Conservation (phyloP, 1,140 invertebrate species). For the Pseudachorutes palmiensis region DNA sequence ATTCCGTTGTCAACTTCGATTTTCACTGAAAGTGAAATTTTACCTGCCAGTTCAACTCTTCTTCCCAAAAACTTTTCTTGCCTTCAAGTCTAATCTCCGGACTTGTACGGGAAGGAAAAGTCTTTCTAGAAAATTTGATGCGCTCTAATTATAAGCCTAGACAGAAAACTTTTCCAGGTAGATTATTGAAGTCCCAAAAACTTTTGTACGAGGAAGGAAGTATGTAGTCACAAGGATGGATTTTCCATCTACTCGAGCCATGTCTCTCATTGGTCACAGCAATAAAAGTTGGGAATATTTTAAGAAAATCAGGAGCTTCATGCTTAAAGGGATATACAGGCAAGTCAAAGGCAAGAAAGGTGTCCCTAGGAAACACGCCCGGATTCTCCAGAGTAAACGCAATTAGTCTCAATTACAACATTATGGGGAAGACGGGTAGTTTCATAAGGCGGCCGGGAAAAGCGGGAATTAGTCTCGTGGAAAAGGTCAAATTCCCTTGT, state of each 20-base stretch:
- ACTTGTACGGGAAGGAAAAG: neutral
- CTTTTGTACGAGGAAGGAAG: too few species aligned
- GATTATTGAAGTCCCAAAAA: neutral
- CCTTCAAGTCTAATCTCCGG: slow-evolving; percentile 6
- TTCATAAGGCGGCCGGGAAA: too few species aligned
- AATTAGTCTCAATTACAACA: neutral
- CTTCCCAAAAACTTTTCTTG: slow-evolving; percentile 5
- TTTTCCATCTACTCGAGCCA: too few species aligned
- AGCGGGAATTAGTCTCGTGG: too few species aligned
- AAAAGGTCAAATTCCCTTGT: neutral
- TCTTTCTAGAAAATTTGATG: neutral
- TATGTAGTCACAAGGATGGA: too few species aligned
- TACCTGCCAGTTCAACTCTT: neutral
- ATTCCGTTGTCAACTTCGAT: too few species aligned
- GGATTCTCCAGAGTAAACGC: neutral
- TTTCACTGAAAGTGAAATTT: neutral
- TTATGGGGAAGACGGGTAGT: neutral
- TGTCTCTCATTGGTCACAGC: too few species aligned
- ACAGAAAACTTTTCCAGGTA: neutral
- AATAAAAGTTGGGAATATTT: too few species aligned
- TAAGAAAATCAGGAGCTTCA: too few species aligned
- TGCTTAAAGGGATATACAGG: too few species aligned
- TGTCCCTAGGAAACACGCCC: neutral
- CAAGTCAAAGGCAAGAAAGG: too few species aligned
- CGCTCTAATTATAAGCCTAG: neutral